A percentile compares a stretch with the other conserved stretches of the same genome.
Evolutionary conservation across 2,113 vertebrate species (phyloP).

Genomic region (Kryptolebias marmoratus): DNA sequence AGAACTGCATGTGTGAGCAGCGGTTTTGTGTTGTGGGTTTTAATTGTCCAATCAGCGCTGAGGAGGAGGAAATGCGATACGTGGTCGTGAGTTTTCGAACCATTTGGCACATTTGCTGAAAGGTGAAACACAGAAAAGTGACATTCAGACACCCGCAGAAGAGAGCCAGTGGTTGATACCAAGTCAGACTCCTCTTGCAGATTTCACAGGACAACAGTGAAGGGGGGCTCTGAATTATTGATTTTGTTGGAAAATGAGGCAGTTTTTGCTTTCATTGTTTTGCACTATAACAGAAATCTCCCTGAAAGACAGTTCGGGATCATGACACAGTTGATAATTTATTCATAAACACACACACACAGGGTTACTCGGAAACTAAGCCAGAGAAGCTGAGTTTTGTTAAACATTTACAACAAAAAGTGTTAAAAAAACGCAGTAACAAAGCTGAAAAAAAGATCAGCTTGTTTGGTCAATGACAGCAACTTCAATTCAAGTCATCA

Average conservation of each 20-base stretch:
- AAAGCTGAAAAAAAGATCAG: neutral
- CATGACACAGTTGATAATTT: conserved; percentile 1
- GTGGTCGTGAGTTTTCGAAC: conserved; percentile 18
- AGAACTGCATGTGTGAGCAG: conserved; percentile 32
- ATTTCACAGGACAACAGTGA: conserved; percentile 10
- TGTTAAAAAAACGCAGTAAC: neutral
- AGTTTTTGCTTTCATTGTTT: conserved; percentile 1
- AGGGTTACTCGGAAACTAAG: neutral
- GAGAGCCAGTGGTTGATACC: neutral
- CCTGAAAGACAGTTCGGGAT: neutral
- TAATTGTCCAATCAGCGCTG: conserved; percentile 60
- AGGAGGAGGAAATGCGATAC: conserved; percentile 59
- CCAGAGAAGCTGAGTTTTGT: neutral
- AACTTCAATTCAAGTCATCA: too few relatives aligned
- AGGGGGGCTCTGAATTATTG: conserved; percentile 32
- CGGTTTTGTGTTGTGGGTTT: conserved; percentile 49
- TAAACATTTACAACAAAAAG: conserved; percentile 9
- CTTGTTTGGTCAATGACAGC: too few relatives aligned
- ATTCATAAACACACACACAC: neutral
- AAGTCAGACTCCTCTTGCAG: conserved; percentile 28
- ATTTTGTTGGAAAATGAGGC: conserved; percentile 46
- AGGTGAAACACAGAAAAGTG: conserved; percentile 8
- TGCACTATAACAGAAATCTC: neutral
- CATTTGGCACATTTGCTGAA: neutral
- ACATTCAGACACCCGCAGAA: conserved; percentile 16